A percentile compares a stretch with the other conserved stretches of the same genome.
phyloP scores from a whole-genome alignment of 2,113 vertebrate species.

The Mus spicilegus region DNA sequence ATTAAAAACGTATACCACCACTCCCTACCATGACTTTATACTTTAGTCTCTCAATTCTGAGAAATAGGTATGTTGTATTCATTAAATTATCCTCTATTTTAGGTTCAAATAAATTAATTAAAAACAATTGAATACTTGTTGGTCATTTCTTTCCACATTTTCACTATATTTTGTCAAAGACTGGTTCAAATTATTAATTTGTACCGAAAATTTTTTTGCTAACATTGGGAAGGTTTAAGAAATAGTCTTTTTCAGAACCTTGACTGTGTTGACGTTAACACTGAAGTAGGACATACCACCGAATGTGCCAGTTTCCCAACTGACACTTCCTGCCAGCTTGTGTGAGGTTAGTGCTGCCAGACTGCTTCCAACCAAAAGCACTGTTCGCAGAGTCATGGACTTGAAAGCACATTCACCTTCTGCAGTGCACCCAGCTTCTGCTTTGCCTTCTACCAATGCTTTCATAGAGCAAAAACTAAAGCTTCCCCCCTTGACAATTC shows the following conservation, averaged over 20 bases:
- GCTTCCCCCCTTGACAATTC: neutral
- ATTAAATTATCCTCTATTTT: conserved; percentile 29
- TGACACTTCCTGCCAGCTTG: neutral
- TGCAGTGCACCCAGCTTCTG: neutral
- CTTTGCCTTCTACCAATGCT: neutral
- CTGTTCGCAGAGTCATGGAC: neutral
- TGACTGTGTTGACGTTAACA: conserved; percentile 18
- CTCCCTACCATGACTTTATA: neutral
- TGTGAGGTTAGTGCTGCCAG: neutral
- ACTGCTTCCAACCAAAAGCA: neutral
- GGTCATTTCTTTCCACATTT: conserved; percentile 21
- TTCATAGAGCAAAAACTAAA: neutral
- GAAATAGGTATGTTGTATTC: neutral
- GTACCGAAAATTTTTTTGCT: neutral
- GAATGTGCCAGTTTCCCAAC: neutral
- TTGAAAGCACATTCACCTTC: neutral
- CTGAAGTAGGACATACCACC: neutral
- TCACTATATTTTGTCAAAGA: conserved; percentile 18
- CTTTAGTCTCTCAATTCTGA: conserved; percentile 50
- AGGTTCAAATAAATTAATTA: conserved; percentile 30
- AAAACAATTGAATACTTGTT: conserved; percentile 3
- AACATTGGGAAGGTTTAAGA: conserved; percentile 11
- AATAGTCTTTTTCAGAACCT: conserved; percentile 20
- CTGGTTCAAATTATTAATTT: neutral
- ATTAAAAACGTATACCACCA: neutral